Evolutionary conservation across 2,888 invertebrate genomes (phyloP).

Genomic region (Acleris holmiana): DNA sequence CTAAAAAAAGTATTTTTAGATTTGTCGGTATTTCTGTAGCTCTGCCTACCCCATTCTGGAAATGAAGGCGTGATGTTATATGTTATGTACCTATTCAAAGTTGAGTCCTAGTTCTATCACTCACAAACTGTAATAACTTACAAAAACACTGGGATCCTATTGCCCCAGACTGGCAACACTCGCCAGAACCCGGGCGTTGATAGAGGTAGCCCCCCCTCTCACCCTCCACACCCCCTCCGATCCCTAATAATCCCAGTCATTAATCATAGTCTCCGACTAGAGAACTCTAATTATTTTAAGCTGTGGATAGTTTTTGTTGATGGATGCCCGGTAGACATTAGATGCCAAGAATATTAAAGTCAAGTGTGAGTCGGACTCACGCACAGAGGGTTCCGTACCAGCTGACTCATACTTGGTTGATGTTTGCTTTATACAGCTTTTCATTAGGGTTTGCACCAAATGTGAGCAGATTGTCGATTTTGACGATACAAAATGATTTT

Average conservation of each 20-base stretch:
- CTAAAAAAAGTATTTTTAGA: too few relatives aligned
- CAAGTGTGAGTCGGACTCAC: neutral
- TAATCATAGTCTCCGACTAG: conserved; percentile 80
- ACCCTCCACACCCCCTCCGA: conserved; percentile 39
- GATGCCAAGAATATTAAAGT: neutral
- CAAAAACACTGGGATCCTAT: neutral
- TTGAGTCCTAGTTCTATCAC: neutral
- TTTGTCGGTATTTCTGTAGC: too few relatives aligned
- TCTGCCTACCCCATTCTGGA: too few relatives aligned
- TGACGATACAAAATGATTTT: too few relatives aligned
- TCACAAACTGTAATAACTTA: neutral
- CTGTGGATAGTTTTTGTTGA: conserved; percentile 42
- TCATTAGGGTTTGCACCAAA: too few relatives aligned
- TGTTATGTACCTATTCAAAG: too few relatives aligned
- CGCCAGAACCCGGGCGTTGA: conserved; percentile 58
- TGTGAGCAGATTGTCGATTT: too few relatives aligned
- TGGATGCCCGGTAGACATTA: conserved; percentile 41
- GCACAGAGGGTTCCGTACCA: too few relatives aligned
- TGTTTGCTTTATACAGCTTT: too few relatives aligned
- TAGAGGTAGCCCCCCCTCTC: conserved; percentile 47
- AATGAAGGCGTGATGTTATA: too few relatives aligned
- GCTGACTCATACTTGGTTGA: too few relatives aligned
- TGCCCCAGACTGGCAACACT: conserved; percentile 18
- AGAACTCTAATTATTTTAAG: conserved; percentile 79
- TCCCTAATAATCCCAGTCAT: conserved; percentile 81